Evolutionary conservation across 1,140 invertebrate genomes (phyloP), one percentile per base, ranked within the genome.

Genomic region (Pantala flavescens): DNA sequence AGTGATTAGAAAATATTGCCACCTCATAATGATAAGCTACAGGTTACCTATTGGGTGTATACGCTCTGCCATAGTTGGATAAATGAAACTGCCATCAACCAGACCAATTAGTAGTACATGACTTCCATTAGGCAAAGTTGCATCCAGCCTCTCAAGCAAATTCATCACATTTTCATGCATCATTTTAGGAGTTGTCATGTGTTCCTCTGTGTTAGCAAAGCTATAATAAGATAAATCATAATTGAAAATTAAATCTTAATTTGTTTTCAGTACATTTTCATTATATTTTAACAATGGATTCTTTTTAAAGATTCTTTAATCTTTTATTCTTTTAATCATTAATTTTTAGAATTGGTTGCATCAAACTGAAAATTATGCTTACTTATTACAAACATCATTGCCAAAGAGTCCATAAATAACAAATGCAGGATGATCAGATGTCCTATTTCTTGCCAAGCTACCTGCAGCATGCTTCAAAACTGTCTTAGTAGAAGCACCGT

Each of bases 321-420:
- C 28, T 36, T 36, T 36, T 36, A 36, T 9, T 36, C 3, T 9
- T 5, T 36, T 36, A 5, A 36, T 36, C 28, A 36, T 9, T 36
- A 2, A 36, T 36, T 2, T 36, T 5, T 36, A 36, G n/a, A n/a
- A n/a, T n/a, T n/a, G n/a, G n/a, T n/a, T n/a, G n/a, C n/a, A n/a
- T n/a, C n/a, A n/a, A n/a, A 36, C 2, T 36, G 49, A 63, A 12
- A 21, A 3, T 23, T 74, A 75, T 63, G 63, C 79, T 78, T 81
- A 85, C 84, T 81, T 80, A 77, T 85, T 85, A 77, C 85, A 86
- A 14, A 86, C 83, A 79, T 87, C 86, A 78, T 86, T 87, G 72
- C 85, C 86, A 77, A 86, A 79, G 76, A 85, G 78, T 21, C 81
- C 84, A 76, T 83, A 84, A 24, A 85, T 77, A 5, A 85, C 76